Evolutionary conservation across 1,140 invertebrate species (phyloP), one percentile per base, ranked within the genome.

Genomic region (Diabrotica virgifera): DNA sequence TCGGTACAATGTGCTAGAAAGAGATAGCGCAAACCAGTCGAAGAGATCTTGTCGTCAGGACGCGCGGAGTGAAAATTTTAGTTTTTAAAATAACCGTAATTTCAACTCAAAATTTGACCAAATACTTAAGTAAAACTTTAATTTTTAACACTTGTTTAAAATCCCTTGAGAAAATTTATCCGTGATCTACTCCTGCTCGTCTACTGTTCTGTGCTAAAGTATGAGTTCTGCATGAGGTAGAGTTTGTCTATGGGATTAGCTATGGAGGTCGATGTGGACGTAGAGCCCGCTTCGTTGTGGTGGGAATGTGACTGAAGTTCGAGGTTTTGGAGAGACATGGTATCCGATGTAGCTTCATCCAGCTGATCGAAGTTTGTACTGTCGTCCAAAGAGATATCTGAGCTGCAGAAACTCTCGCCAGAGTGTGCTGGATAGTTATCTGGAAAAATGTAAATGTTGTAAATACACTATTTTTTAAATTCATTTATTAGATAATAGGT

Each of bases 141-240:
- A 24, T 24, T 24, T 2, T 2, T 24, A 2, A 24, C 24, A 24
- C 24, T 24, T 24, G 24, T 24, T 1, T 24, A 24, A 24, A 24
- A 24, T 4, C 24, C 4, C 1, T 24, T 24, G 24, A 24, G 24
- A 24, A 24, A 24, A 24, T 24, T 24, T 24, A 24, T 4, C 24
- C 24, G 24, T 24, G 24, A 24, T 24, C 24, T 24, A 24, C 24
- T 24, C 24, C 24, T 24, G 1, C 24, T 24, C 4, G n/a, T 46
- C n/a, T 46, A 78, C 71, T 87, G 86, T 74, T 88, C 86, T 64
- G 85, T 86, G 75, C 86, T 90, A 77, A 97, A 97, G 79, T 97
- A 97, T 40, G 92, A 95, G 80, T 91, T 95, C 80, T 96, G 94
- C 96, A 98, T 98, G 73, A 96, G 90, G 82, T 97, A 98, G 54